phyloP scores from a whole-genome alignment of 1,140 invertebrate species.

The Drosophila carrolli region DNA sequence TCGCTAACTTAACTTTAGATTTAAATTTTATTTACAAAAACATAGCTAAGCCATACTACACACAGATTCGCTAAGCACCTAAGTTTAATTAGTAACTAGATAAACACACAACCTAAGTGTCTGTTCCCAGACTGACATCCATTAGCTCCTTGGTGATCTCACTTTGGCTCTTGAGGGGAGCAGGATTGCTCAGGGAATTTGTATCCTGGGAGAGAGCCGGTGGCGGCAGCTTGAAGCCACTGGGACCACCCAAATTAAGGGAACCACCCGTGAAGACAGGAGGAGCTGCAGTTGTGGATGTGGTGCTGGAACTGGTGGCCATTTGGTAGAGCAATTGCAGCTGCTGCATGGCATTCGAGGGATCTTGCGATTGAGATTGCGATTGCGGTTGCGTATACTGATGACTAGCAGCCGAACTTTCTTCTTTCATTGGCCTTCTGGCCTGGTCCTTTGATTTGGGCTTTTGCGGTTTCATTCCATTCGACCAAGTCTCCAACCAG shows the following conservation, averaged over 20 bases:
- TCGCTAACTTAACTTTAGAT: conserved; percentile 6
- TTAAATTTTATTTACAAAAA: conserved; percentile 42
- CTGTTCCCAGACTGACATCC: conserved; percentile 75
- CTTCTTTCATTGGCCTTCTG: conserved; percentile 15
- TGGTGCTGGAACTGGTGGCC: conserved; percentile 49
- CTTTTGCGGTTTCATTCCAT: conserved; percentile 68
- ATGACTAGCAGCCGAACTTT: conserved; percentile 14
- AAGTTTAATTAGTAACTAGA: conserved; percentile 30
- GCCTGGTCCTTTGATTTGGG: conserved; percentile 22
- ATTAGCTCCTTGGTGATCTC: conserved; percentile 79
- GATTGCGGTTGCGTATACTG: conserved; percentile 14
- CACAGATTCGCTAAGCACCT: conserved; percentile 41
- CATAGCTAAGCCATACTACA: conserved; percentile 19
- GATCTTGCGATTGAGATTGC: conserved; percentile 19
- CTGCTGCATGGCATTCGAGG: conserved; percentile 62
- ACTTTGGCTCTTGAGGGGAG: conserved; percentile 41
- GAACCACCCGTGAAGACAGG: conserved; percentile 8
- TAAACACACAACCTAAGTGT: conserved; percentile 47
- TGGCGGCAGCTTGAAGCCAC: conserved; percentile 69
- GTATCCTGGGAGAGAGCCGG: conserved; percentile 56
- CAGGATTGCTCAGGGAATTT: conserved; percentile 42
- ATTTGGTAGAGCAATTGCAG: conserved; percentile 78
- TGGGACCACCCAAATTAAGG: conserved; percentile 37
- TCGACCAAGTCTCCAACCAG: conserved; percentile 79
- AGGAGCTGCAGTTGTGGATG: conserved; percentile 15